These are phyloP conservation scores for Cyanoderma ruficeps DNA, from an alignment of 2,113 vertebrate genomes.

Conservation along the genomic window DNA sequence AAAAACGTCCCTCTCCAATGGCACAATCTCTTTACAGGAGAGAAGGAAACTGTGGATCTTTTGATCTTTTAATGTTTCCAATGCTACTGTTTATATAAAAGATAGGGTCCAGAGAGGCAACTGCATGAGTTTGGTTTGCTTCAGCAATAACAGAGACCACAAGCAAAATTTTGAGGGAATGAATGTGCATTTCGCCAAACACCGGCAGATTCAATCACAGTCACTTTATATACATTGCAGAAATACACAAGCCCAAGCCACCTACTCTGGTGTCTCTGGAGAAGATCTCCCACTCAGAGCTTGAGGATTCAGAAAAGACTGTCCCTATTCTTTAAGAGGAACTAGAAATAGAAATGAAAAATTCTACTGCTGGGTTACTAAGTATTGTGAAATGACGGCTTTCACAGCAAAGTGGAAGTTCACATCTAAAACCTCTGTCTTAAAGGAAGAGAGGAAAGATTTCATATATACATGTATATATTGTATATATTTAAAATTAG, in stretches of 20 bases:
- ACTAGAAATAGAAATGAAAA: slow-evolving; percentile 49
- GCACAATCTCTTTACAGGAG: not conserved
- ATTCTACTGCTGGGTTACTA: slow-evolving; percentile 2
- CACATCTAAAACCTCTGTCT: not conserved
- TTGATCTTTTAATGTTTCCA: not conserved
- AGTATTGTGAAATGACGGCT: not conserved
- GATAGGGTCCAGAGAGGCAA: not conserved
- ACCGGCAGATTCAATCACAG: slow-evolving; percentile 29
- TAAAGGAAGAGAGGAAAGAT: not conserved
- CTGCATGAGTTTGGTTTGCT: not conserved
- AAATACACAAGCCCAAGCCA: slow-evolving; percentile 57
- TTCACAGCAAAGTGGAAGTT: not conserved
- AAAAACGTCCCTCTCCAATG: not conserved
- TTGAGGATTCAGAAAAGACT: slow-evolving; percentile 46
- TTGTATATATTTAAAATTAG: not conserved
- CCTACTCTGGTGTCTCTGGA: slow-evolving; percentile 57
- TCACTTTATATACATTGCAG: slow-evolving; percentile 19
- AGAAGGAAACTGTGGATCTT: not conserved
- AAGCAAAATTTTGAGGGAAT: slow-evolving; percentile 5
- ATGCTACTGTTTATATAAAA: not conserved
- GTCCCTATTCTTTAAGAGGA: slow-evolving; percentile 30
- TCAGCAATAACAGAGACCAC: not conserved
- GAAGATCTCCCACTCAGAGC: slow-evolving; percentile 60
- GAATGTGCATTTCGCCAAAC: slow-evolving; percentile 6
- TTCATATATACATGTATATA: not conserved